phyloP scores from a whole-genome alignment of 2,888 invertebrate species.

The Sphaeridia pumilis region DNA sequence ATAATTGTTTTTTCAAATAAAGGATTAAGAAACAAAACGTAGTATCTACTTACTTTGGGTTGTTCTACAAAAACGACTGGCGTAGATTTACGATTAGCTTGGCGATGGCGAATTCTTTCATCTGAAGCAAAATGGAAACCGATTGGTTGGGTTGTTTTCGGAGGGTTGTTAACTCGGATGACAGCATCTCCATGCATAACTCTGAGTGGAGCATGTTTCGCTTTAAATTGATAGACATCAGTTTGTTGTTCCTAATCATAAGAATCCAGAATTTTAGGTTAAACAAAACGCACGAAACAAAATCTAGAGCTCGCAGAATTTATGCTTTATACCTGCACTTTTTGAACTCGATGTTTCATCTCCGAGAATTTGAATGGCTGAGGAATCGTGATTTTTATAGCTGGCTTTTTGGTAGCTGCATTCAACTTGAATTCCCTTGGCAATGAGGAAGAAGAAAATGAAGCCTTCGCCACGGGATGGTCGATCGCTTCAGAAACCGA shows the following conservation, averaged over 20 bases:
- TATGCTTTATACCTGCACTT: constrained; percentile 8
- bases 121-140: constrained; percentile 33
- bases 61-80: background rate
- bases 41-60: background rate
- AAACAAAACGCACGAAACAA: background rate
- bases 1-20: background rate
- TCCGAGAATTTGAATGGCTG: constrained; percentile 56
- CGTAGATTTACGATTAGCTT: constrained; percentile 16
- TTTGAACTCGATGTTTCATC: constrained; percentile 37
- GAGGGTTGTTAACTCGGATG: constrained; percentile 5
- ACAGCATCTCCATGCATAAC: constrained; percentile 16
- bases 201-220: constrained; percentile 29
- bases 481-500: no score
- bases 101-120: constrained; percentile 24
- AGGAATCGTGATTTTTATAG: constrained; percentile 49
- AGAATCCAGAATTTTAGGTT: background rate
- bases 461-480: no score
- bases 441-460: no score
- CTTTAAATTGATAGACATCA: constrained; percentile 30
- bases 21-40: background rate
- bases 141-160: constrained; percentile 23
- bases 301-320: background rate
- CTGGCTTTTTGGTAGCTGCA: constrained; percentile 1
- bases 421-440: background rate
- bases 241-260: constrained; percentile 15